Evolutionary conservation across 2,888 invertebrate species (phyloP).

Genomic region (Timema cristinae): DNA sequence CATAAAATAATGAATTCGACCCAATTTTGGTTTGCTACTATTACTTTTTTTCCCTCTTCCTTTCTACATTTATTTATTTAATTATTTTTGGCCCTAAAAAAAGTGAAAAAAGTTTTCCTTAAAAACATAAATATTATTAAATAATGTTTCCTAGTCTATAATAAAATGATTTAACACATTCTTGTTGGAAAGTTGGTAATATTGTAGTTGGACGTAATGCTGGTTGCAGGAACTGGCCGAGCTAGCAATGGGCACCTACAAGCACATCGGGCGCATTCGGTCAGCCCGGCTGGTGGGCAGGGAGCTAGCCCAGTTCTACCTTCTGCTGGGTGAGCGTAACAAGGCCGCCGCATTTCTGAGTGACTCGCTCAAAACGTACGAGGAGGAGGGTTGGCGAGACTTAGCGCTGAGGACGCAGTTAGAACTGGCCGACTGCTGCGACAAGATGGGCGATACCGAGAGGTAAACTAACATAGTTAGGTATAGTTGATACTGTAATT

Average conservation of each 20-base stretch:
- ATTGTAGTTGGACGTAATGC: not conserved
- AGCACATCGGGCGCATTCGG: constrained; percentile 79
- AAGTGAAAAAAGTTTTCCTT: no score
- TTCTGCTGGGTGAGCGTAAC: constrained; percentile 76
- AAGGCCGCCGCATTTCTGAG: constrained; percentile 86
- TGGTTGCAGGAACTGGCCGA: constrained; percentile 74
- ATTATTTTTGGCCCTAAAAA: no score
- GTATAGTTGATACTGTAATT: not conserved
- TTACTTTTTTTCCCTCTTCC: no score
- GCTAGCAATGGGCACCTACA: constrained; percentile 87
- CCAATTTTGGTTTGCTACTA: no score
- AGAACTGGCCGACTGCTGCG: constrained; percentile 80
- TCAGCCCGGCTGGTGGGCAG: constrained; percentile 86
- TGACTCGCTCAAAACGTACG: constrained; percentile 81
- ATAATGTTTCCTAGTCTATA: no score
- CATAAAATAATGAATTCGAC: no score
- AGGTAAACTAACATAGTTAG: constrained; percentile 47
- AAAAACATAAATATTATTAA: no score
- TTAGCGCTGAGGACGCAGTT: constrained; percentile 78
- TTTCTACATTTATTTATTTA: no score
- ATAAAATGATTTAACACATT: no score
- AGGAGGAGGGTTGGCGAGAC: constrained; percentile 82
- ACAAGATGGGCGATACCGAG: constrained; percentile 71
- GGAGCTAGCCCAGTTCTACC: constrained; percentile 87
- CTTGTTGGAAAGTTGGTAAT: no score